Conservation (phyloP, 2,113 vertebrate species). For the Eupsittula cactorum region DNA sequence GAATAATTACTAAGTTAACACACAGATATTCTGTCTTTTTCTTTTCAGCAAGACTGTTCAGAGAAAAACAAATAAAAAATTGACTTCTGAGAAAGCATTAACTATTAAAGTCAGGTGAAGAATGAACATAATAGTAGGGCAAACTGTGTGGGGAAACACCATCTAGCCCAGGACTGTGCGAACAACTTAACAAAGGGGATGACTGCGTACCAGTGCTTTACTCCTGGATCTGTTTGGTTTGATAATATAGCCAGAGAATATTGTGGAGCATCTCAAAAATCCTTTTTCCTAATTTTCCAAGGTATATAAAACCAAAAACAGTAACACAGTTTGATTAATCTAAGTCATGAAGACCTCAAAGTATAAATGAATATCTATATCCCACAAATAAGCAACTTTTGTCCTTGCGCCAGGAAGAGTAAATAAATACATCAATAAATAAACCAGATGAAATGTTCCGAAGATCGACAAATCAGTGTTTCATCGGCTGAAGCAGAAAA, state of each 20-base stretch:
- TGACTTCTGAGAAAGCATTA: not conserved
- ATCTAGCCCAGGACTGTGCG: not conserved
- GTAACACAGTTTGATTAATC: not conserved
- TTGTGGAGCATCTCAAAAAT: not conserved
- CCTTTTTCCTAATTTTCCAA: not conserved
- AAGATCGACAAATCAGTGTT: constrained; percentile 25
- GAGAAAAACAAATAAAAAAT: not conserved
- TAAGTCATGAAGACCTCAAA: not conserved
- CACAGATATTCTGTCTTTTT: not conserved
- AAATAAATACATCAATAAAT: constrained; percentile 35
- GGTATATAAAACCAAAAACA: constrained; percentile 6
- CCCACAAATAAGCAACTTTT: not conserved
- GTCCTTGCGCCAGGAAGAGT: not conserved
- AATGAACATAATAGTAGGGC: not conserved
- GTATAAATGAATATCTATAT: not conserved
- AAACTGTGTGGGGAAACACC: not conserved
- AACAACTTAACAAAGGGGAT: not conserved
- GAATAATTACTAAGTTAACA: not conserved
- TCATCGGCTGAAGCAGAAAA: constrained; percentile 20
- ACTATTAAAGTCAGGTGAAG: not conserved
- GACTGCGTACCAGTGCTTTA: not conserved
- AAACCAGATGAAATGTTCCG: constrained; percentile 22
- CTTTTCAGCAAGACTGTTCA: not conserved
- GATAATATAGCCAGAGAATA: not conserved
- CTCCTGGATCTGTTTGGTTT: not conserved